These are phyloP conservation scores for Eupeodes corollae DNA, from an alignment of 1,140 invertebrate species.

Conservation along the genomic window DNA sequence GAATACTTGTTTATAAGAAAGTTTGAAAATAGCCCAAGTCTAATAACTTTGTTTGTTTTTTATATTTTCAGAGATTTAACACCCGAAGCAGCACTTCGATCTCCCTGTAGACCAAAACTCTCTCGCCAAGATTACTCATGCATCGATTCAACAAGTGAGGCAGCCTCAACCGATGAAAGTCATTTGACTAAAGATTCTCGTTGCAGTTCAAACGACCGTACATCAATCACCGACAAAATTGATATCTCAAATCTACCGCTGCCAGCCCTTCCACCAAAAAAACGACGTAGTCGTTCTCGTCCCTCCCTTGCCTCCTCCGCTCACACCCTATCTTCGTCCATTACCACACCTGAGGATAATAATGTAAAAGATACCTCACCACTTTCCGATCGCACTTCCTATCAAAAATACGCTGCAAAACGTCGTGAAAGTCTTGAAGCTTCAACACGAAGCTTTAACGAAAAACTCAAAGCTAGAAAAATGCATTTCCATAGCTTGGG, in stretches of 20 bases:
- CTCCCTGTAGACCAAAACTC: slow-evolving; percentile 1
- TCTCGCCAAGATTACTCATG: slow-evolving; percentile 22
- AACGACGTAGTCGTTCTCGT: slow-evolving; percentile 22
- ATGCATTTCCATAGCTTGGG: slow-evolving; percentile 26
- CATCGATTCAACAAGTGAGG: slow-evolving; percentile 28
- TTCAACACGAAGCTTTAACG: slow-evolving; percentile 32
- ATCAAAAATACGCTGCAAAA: slow-evolving; percentile 33
- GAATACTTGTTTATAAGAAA: too few relatives aligned
- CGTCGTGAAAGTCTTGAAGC: slow-evolving; percentile 31
- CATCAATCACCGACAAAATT: slow-evolving; percentile 30
- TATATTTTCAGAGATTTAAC: too few relatives aligned
- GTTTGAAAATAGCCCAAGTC: too few relatives aligned
- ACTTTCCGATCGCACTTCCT: slow-evolving; percentile 9
- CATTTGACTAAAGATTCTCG: slow-evolving; percentile 31
- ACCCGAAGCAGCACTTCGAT: too few relatives aligned
- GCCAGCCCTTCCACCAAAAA: slow-evolving; percentile 28
- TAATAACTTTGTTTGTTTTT: too few relatives aligned
- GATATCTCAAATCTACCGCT: slow-evolving; percentile 30
- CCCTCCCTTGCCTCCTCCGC: neutral
- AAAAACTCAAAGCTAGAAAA: slow-evolving; percentile 33
- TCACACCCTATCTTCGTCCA: too few relatives aligned
- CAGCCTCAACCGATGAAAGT: slow-evolving; percentile 28
- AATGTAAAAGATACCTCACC: too few relatives aligned
- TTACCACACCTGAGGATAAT: too few relatives aligned
- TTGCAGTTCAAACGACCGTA: slow-evolving; percentile 33